Base-by-base conservation (phyloP, 1,140 invertebrate genomes). In the Pseudachorutes palmiensis region DNA sequence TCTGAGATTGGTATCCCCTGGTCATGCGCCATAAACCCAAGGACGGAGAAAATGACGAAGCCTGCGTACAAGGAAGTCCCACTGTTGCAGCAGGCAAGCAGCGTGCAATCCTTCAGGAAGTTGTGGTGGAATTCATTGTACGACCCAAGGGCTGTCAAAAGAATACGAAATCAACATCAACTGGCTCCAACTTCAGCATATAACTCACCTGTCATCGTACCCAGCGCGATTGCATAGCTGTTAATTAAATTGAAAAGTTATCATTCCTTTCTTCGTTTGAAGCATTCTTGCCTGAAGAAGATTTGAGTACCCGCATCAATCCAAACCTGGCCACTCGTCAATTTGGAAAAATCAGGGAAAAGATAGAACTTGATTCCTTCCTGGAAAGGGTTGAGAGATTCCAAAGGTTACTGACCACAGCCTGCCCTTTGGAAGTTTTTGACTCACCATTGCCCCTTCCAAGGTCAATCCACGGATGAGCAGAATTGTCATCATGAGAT, bases 81-180 rank as follows among this genome's bases (percentile, higher is more conserved):
- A 68, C 87, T 84, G 78, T 93, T 92, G 0, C 85, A 81, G 0
- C 85, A 75, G 1, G 86, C 83, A 19, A 89, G 86, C 66, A 88
- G 81, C 86, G 74, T 0, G 85, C 85, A 74, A 88, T 88, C 70
- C 84, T 82, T 65, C 75, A 78, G 83, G 74, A 85, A 88, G 76
- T 89, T 88, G 75, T 90, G 89, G 36, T 79, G 80, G 72, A 88
- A 87, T 32, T 84, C 81, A 75, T 86, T 91, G 77, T 89, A 91
- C 1, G 86, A 88, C 0, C 87, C 84, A 48, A 90, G 78, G 0
- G 88, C 88, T 63, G 5, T 26, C 9, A 14, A 60, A 19, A 58
- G 5, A 14, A 48, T n/a, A 48, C 14, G n/a, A 45, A 45, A 45
- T 45, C 36, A n/a, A n/a, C 36, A 88, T 83, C 31, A 89, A 77